Evolutionary conservation across 92 coral and sea anemone species (phyloP).

Genomic region (Zoanthus gigantus): DNA sequence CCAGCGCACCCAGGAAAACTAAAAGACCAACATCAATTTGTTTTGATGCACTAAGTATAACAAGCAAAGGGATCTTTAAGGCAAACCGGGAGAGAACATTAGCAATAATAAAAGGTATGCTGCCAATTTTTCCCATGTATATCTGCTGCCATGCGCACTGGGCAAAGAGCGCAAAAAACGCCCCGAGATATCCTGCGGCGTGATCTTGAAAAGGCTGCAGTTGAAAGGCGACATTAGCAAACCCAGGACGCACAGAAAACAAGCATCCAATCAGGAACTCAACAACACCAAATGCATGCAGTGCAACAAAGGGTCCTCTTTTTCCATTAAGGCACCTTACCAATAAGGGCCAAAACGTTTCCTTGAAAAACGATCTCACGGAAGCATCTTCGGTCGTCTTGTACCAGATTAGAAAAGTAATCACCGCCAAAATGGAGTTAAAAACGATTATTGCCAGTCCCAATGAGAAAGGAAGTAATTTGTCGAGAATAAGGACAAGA

Average conservation of each 20-base stretch:
- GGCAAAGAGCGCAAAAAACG: slow-evolving; percentile 30
- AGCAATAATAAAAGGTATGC: slow-evolving; percentile 35
- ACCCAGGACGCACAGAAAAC: slow-evolving; percentile 29
- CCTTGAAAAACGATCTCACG: slow-evolving; percentile 18
- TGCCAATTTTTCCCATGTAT: slow-evolving; percentile 43
- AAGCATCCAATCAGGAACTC: slow-evolving; percentile 21
- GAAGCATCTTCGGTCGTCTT: slow-evolving; percentile 47
- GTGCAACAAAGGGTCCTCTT: slow-evolving; percentile 45
- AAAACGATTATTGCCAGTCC: slow-evolving; percentile 29
- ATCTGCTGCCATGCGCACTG: slow-evolving; percentile 58
- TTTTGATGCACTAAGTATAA: slow-evolving; percentile 26
- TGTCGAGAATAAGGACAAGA: slow-evolving; percentile 32
- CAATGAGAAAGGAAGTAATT: slow-evolving; percentile 40
- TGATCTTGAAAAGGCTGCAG: slow-evolving; percentile 40
- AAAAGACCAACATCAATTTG: slow-evolving; percentile 33
- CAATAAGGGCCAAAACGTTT: slow-evolving; percentile 37
- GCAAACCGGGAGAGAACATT: slow-evolving; percentile 26
- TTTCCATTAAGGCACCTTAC: slow-evolving; percentile 36
- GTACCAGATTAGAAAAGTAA: slow-evolving; percentile 48
- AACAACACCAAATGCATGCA: slow-evolving; percentile 43
- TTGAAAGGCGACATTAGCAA: slow-evolving; percentile 12
- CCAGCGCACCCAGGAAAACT: slow-evolving; percentile 20
- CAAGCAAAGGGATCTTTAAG: slow-evolving; percentile 38
- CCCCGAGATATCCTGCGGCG: slow-evolving; percentile 46
- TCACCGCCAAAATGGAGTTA: slow-evolving; percentile 36